These are phyloP conservation scores for Myotis davidii DNA, from an alignment of 2,113 vertebrate species.

Conservation along the genomic window DNA sequence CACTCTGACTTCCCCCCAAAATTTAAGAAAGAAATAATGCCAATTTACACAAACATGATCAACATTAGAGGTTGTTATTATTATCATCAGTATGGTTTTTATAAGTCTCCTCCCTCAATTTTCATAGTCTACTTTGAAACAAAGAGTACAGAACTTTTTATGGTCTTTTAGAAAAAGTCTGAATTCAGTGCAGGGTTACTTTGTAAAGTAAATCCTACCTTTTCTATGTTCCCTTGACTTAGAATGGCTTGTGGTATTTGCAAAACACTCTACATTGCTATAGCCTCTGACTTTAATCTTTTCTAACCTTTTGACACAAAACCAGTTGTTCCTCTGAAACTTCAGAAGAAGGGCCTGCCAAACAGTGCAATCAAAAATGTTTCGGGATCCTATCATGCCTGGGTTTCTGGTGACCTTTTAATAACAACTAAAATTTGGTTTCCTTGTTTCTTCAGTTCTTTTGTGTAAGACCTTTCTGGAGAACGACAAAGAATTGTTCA, in stretches of 20 bases:
- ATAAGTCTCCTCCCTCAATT: not conserved
- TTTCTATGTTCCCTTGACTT: constrained; percentile 43
- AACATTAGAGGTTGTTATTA: not conserved
- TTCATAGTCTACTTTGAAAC: not conserved
- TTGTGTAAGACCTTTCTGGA: not conserved
- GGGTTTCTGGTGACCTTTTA: constrained; percentile 37
- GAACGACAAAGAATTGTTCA: constrained; percentile 39
- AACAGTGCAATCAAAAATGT: not conserved
- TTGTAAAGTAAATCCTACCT: not conserved
- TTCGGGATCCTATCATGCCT: not conserved
- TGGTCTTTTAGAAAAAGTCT: constrained; percentile 10
- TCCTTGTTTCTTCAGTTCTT: not conserved
- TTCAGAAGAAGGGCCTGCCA: not conserved
- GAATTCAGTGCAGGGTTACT: not conserved
- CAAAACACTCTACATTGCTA: not conserved
- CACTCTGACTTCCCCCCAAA: not conserved
- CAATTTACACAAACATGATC: not conserved
- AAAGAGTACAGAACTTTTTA: not conserved
- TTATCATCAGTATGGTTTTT: not conserved
- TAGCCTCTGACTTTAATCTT: not conserved
- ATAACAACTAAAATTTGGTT: not conserved
- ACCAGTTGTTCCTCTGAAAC: not conserved
- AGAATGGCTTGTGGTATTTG: not conserved
- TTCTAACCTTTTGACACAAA: constrained; percentile 34
- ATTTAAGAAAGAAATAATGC: constrained; percentile 41